Conservation (phyloP, 2,888 invertebrate species). For the Tupiocoris notatus region DNA sequence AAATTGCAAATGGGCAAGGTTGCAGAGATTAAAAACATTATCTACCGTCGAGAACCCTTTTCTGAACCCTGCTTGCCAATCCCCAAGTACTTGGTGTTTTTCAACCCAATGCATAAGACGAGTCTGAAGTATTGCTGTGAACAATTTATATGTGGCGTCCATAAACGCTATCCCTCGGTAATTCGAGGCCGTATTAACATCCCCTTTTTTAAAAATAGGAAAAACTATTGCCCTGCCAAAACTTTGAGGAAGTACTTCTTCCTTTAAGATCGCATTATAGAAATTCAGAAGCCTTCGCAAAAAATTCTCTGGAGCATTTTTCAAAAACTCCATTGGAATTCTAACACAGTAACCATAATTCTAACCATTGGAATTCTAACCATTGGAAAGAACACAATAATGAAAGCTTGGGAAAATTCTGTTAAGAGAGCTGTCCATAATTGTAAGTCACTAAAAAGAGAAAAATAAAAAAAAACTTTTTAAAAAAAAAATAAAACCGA, state of each 20-base stretch:
- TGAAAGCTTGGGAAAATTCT: too few relatives aligned
- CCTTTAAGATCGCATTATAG: not conserved
- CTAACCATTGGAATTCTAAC: too few relatives aligned
- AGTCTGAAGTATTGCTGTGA: slow-evolving; percentile 11
- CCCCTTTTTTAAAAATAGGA: slow-evolving; percentile 38
- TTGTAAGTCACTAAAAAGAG: too few relatives aligned
- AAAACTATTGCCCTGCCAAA: slow-evolving; percentile 37
- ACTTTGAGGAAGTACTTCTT: too few relatives aligned
- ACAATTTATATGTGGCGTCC: slow-evolving; percentile 25
- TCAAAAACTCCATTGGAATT: not conserved
- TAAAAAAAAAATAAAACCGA: too few relatives aligned
- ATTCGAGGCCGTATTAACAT: slow-evolving; percentile 10
- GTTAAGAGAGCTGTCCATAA: too few relatives aligned
- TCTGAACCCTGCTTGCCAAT: slow-evolving; percentile 43
- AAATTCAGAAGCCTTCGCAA: not conserved
- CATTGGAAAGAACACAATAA: too few relatives aligned
- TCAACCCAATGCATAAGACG: slow-evolving; percentile 37
- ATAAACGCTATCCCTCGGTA: slow-evolving; percentile 42
- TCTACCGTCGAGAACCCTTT: slow-evolving; percentile 20
- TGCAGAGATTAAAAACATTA: not conserved
- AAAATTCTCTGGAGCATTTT: not conserved
- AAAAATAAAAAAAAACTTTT: too few relatives aligned
- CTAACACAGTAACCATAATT: too few relatives aligned
- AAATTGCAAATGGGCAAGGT: not conserved
- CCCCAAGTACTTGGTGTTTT: slow-evolving; percentile 34